These are phyloP conservation scores for Perodicticus potto DNA, from an alignment of 2,797 vertebrate species.

Conservation along the genomic window DNA sequence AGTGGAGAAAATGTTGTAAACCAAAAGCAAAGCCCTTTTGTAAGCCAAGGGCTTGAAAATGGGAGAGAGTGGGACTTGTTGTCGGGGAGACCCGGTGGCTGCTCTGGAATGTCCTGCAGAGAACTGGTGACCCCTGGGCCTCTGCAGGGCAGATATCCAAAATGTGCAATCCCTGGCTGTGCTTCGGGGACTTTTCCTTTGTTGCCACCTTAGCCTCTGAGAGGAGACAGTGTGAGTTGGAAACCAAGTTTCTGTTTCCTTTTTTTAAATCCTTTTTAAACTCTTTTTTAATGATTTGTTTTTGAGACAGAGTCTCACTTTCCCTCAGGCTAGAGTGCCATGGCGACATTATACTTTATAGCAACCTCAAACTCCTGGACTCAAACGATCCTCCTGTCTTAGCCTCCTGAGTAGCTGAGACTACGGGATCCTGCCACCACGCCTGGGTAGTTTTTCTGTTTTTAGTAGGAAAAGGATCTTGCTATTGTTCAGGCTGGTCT, in stretches of 20 bases:
- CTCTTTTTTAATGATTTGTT: too few species aligned
- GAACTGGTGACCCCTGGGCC: not conserved
- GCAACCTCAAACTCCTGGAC: too few species aligned
- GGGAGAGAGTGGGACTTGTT: not conserved
- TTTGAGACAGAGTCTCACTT: too few species aligned
- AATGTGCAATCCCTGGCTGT: fast-evolving
- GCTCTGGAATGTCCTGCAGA: not conserved
- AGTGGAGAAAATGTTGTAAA: not conserved
- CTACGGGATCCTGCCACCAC: too few species aligned
- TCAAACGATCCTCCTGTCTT: too few species aligned
- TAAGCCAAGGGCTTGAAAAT: slow-evolving; percentile 52
- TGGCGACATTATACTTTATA: too few species aligned
- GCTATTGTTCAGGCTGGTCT: too few species aligned
- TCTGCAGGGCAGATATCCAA: not conserved
- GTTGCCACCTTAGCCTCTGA: not conserved
- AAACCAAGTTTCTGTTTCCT: not conserved
- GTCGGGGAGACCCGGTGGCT: not conserved
- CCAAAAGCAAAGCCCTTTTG: slow-evolving; percentile 21
- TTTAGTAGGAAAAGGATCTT: too few species aligned
- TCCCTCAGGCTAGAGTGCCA: too few species aligned
- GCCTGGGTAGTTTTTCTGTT: too few species aligned
- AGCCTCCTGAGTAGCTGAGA: too few species aligned
- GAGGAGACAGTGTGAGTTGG: not conserved
- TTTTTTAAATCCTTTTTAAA: too few species aligned
- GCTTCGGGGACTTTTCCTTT: not conserved